A percentile compares a stretch with the other conserved stretches of the same genome.
Conservation (phyloP, 2,113 vertebrate species). For the Epinephelus cyanopodus region DNA sequence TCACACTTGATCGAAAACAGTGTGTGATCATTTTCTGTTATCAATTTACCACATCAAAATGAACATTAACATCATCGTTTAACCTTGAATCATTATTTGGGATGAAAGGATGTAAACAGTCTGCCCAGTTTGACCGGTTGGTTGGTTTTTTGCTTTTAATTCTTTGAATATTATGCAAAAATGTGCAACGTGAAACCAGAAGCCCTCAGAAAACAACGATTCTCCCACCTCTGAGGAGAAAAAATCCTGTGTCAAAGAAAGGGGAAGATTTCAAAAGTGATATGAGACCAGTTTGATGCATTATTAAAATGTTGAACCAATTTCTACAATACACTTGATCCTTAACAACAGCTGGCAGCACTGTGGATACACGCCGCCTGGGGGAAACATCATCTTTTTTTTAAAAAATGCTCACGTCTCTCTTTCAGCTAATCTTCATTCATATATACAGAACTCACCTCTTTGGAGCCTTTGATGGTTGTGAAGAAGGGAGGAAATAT, state of each 20-base stretch:
- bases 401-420: background rate
- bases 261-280: background rate
- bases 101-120: background rate
- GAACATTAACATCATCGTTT: background rate
- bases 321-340: constrained; percentile 12
- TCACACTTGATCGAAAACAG: constrained; percentile 30
- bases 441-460: constrained; percentile 22
- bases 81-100: background rate
- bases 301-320: constrained; percentile 20
- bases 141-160: background rate
- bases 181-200: background rate
- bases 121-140: background rate
- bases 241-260: background rate
- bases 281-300: constrained; percentile 18
- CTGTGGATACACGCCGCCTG: background rate
- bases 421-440: constrained; percentile 33
- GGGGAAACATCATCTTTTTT: background rate
- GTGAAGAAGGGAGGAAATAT: background rate
- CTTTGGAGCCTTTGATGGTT: constrained; percentile 1
- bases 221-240: background rate
- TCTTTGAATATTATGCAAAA: background rate
- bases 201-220: background rate
- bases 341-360: background rate
- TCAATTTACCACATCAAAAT: background rate
- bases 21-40: background rate